Evolutionary conservation across 2,888 invertebrate genomes (phyloP).

Genomic region (Nomada ferruginata): DNA sequence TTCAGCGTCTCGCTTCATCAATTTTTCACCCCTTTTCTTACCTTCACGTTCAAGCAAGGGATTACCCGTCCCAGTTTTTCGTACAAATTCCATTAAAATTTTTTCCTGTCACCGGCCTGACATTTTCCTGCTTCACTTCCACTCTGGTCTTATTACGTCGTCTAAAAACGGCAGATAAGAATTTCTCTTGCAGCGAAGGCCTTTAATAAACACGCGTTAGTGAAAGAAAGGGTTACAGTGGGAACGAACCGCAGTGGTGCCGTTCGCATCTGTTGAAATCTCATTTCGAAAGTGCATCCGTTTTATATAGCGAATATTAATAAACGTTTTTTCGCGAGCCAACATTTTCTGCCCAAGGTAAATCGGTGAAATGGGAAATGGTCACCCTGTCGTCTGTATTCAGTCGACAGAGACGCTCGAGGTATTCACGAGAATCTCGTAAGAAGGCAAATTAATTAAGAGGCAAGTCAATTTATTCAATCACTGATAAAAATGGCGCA

Average conservation of each 20-base stretch:
- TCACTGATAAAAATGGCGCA: neutral
- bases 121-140: neutral
- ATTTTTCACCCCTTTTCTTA: neutral
- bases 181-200: constrained; percentile 3
- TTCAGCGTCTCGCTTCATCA: neutral
- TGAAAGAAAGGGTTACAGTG: neutral
- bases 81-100: neutral
- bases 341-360: neutral
- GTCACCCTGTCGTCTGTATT: neutral
- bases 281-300: constrained; percentile 42
- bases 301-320: constrained; percentile 31
- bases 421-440: constrained; percentile 5
- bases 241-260: neutral
- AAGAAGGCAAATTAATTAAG: constrained; percentile 48
- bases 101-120: neutral
- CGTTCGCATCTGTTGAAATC: neutral
- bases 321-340: constrained; percentile 28
- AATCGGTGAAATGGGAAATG: constrained; percentile 17
- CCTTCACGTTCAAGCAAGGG: neutral
- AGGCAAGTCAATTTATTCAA: constrained; percentile 32
- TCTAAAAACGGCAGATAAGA: constrained; percentile 24
- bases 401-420: constrained; percentile 8
- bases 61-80: neutral
- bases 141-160: neutral
- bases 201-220: constrained; percentile 7